These are phyloP conservation scores for Latrodectus elegans DNA, from an alignment of 2,888 invertebrate species.

Conservation along the genomic window DNA sequence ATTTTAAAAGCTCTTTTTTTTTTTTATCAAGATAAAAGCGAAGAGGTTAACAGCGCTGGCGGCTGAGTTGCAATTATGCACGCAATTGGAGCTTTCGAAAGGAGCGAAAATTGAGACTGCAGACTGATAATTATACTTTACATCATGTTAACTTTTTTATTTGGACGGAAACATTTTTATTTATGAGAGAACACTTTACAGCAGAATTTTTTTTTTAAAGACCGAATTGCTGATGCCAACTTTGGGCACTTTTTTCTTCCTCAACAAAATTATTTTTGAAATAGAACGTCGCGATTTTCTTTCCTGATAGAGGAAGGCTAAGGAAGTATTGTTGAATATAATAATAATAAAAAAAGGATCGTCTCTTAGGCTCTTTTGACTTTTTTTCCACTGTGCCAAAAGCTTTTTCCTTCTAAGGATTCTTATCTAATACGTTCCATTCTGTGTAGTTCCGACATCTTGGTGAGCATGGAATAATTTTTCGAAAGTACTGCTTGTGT, in stretches of 20 bases:
- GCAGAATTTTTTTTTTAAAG: no score
- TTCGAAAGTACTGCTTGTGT: no score
- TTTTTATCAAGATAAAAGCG: neutral
- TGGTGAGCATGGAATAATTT: neutral
- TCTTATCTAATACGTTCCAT: constrained; percentile 23
- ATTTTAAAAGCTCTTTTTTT: constrained; percentile 8
- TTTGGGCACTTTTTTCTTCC: no score
- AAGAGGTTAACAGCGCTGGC: neutral
- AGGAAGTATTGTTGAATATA: neutral
- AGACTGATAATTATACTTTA: no score
- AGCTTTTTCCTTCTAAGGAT: constrained; percentile 10
- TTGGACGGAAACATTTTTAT: no score
- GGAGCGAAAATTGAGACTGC: no score
- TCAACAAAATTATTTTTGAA: neutral
- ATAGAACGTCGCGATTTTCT: constrained; percentile 28
- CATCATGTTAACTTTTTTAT: no score
- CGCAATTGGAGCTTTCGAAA: no score
- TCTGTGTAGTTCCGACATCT: no score
- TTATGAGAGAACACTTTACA: no score
- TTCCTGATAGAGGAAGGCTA: constrained; percentile 15
- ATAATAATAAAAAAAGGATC: neutral
- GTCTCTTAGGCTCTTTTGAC: neutral
- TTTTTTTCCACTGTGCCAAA: neutral
- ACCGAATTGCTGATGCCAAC: no score
- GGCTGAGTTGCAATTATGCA: neutral